Conservation (phyloP, 37 sponge, comb jelly and placozoan species). For the Aplysina aerophoba region DNA sequence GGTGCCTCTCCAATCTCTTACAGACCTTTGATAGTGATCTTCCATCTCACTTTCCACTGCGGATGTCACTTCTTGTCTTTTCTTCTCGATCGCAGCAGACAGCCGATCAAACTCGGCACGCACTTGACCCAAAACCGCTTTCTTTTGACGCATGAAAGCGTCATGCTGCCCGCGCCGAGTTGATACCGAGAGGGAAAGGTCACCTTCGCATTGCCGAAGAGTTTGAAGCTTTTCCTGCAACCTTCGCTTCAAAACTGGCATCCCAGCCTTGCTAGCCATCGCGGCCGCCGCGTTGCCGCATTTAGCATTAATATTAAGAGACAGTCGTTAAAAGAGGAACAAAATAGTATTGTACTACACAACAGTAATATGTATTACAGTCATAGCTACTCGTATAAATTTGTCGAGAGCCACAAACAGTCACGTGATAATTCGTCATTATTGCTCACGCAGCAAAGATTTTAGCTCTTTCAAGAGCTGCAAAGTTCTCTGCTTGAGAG, state of each 20-base stretch:
- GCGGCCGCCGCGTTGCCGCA: no score
- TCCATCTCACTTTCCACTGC: neutral
- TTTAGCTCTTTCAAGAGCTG: constrained; percentile 6
- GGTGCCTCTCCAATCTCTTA: neutral
- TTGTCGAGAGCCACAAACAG: no score
- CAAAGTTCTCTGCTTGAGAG: neutral
- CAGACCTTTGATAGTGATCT: neutral
- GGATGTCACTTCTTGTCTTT: neutral
- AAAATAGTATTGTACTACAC: no score
- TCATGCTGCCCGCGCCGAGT: neutral
- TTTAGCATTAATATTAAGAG: no score
- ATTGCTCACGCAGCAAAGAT: neutral
- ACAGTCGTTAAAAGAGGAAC: no score
- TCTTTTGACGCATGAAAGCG: neutral
- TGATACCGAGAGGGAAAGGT: neutral
- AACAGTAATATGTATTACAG: no score
- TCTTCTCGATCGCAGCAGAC: neutral
- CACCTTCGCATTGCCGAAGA: neutral
- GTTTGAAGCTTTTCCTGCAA: constrained; percentile 15
- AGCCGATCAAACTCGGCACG: neutral
- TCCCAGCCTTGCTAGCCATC: neutral
- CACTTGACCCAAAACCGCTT: neutral
- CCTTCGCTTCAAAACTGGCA: constrained; percentile 3
- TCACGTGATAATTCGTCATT: no score
- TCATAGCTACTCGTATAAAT: no score